A percentile compares a stretch with the other conserved stretches of the same genome.
phyloP scores from a whole-genome alignment of 2,113 vertebrate genomes.

The Cettia cetti region DNA sequence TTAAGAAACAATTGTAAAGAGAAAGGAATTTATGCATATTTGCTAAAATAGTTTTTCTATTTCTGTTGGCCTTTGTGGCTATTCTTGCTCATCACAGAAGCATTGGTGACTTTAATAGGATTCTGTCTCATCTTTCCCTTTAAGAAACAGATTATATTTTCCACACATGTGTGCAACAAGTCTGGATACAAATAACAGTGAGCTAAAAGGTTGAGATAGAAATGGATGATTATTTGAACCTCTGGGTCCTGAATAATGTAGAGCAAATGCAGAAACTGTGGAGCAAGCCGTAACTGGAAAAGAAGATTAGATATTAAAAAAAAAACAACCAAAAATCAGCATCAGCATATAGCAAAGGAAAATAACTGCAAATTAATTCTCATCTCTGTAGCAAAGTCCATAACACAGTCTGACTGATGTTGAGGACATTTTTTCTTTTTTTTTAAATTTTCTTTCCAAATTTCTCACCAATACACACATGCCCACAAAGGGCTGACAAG shows the following conservation, averaged over 20 bases:
- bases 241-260: neutral
- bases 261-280: neutral
- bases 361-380: conserved; percentile 48
- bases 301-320: conserved; percentile 27
- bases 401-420: neutral
- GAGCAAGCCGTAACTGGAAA: conserved; percentile 24
- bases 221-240: conserved; percentile 29
- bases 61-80: neutral
- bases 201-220: conserved; percentile 25
- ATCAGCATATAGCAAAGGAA: neutral
- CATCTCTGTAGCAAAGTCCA: neutral
- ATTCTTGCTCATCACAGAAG: neutral
- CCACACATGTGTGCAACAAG: conserved; percentile 14
- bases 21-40: neutral
- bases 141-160: conserved; percentile 37
- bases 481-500: neutral
- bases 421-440: neutral
- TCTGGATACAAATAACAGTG: neutral
- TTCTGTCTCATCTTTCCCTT: conserved; percentile 31
- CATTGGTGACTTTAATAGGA: conserved; percentile 2
- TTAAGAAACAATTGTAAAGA: neutral
- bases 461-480: neutral
- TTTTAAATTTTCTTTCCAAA: neutral
- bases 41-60: neutral
- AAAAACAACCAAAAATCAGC: conserved; percentile 10